Percentiles rank a stretch among this genome's conserved stretches.
These are phyloP conservation scores for Forpus xanthops DNA, from an alignment of 2,797 vertebrate species.

Conservation along the genomic window DNA sequence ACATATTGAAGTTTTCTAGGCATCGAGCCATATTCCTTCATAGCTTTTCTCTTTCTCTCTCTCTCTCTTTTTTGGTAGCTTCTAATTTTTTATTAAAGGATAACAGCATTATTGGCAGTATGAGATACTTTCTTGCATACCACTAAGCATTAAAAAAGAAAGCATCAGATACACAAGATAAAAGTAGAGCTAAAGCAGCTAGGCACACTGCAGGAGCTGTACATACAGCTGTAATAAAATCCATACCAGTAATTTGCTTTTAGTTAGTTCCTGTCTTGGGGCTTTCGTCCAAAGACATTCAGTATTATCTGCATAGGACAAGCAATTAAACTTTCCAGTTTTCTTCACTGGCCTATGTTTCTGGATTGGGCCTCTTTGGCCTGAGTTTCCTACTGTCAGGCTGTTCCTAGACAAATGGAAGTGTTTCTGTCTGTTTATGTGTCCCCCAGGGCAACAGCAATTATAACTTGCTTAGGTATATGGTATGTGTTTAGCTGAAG, in stretches of 20 bases:
- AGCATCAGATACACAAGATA: neutral
- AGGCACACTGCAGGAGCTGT: neutral
- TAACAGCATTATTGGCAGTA: constrained; percentile 43
- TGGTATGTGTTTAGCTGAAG: neutral
- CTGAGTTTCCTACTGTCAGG: neutral
- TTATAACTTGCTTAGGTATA: neutral
- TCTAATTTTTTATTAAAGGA: constrained; percentile 57
- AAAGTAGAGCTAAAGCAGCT: neutral
- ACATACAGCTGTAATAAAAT: neutral
- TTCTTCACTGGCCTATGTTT: neutral
- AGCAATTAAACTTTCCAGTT: neutral
- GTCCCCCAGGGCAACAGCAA: neutral
- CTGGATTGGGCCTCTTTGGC: neutral
- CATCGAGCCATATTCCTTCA: constrained; percentile 42
- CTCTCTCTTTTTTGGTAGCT: neutral
- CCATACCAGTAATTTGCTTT: constrained; percentile 9
- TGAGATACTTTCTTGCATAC: constrained; percentile 8
- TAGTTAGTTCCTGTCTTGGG: neutral
- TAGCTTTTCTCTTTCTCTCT: neutral
- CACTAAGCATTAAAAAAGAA: constrained; percentile 20
- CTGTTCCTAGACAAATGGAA: neutral
- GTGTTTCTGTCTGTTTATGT: neutral
- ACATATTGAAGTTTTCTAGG: constrained; percentile 71
- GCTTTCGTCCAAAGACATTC: neutral
- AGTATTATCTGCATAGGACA: neutral